Conservation (phyloP, 1,140 invertebrate species). For the Panonychus citri region DNA sequence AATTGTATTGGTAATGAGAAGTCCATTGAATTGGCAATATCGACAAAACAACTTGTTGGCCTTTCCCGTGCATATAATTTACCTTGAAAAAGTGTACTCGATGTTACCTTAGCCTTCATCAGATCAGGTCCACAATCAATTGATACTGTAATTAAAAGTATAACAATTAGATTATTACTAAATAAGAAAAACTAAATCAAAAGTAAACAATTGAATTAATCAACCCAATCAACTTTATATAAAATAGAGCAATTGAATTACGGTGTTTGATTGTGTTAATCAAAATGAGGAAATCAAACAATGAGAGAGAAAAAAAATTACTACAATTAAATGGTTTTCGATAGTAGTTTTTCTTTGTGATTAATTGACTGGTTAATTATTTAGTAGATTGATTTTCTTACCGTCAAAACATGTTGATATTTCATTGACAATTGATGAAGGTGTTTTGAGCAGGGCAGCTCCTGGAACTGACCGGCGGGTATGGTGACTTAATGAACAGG, state of each 20-base stretch:
- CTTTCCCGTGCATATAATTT: slow-evolving; percentile 86
- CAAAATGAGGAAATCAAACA: too few species aligned
- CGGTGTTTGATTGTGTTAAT: too few species aligned
- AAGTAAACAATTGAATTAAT: too few species aligned
- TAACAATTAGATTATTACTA: too few species aligned
- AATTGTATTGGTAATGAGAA: slow-evolving; percentile 11
- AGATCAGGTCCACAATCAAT: slow-evolving; percentile 44
- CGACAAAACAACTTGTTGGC: slow-evolving; percentile 65
- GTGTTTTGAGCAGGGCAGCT: background rate
- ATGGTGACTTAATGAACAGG: slow-evolving; percentile 12
- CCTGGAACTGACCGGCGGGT: slow-evolving; percentile 7
- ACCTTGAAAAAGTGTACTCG: slow-evolving; percentile 69
- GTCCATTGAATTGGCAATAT: slow-evolving; percentile 21
- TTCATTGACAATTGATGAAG: slow-evolving; percentile 8
- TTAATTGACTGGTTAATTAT: too few species aligned
- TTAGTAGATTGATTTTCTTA: slow-evolving; percentile 1
- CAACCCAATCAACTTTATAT: too few species aligned
- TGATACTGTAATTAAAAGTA: slow-evolving; percentile 6
- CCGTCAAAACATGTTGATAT: slow-evolving; percentile 14
- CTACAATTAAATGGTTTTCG: too few species aligned
- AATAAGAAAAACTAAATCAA: too few species aligned
- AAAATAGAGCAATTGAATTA: slow-evolving; percentile 3
- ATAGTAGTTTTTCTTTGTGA: too few species aligned
- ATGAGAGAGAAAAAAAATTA: too few species aligned
- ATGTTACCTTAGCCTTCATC: slow-evolving; percentile 71